Conservation (phyloP, 1,140 invertebrate species). For the Temnothorax nylanderi region DNA sequence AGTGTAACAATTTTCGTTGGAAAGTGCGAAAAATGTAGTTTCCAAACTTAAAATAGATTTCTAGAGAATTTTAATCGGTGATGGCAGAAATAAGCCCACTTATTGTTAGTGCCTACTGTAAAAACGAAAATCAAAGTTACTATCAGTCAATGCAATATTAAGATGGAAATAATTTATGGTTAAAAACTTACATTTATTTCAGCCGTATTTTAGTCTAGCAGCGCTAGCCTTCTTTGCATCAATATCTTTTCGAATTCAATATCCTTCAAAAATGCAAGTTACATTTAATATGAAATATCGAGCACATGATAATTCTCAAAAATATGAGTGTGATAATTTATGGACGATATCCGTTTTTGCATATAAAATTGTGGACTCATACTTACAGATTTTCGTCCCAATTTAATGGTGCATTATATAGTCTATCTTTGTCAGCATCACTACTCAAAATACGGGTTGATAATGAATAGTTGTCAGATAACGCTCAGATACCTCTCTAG, state of each 20-base stretch:
- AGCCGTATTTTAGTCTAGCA: too few relatives aligned
- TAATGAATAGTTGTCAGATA: not conserved
- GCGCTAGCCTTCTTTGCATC: too few relatives aligned
- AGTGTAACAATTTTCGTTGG: too few relatives aligned
- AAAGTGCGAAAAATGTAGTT: too few relatives aligned
- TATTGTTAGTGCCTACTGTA: too few relatives aligned
- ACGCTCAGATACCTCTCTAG: not conserved
- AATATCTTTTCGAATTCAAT: not conserved
- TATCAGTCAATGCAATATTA: too few relatives aligned
- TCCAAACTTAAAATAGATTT: too few relatives aligned
- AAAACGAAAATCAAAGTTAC: too few relatives aligned
- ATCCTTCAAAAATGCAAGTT: not conserved
- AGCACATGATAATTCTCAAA: not conserved
- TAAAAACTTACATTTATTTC: too few relatives aligned
- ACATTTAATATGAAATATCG: not conserved
- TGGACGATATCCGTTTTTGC: not conserved
- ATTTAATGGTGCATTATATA: not conserved
- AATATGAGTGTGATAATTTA: not conserved
- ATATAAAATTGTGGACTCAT: not conserved
- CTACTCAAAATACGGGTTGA: not conserved
- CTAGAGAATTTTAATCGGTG: too few relatives aligned
- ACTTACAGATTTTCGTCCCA: not conserved
- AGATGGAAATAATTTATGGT: too few relatives aligned
- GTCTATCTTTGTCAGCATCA: not conserved
- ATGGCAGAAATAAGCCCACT: too few relatives aligned